A percentile compares a stretch with the other conserved stretches of the same genome.
phyloP scores from a whole-genome alignment of 2,797 vertebrate species.

The Lateolabrax maculatus region DNA sequence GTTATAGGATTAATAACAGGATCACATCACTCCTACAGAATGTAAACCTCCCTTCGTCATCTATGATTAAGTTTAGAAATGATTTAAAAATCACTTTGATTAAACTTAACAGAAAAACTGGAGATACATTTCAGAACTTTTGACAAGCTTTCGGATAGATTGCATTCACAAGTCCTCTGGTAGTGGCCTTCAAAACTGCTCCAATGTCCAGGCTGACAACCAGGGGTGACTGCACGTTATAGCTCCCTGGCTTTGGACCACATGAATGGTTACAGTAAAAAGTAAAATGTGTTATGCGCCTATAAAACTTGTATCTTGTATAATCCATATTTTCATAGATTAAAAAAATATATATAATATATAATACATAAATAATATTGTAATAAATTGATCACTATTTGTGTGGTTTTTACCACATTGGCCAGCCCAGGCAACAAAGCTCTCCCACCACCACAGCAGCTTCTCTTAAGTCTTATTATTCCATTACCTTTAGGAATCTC shows the following conservation, averaged over 20 bases:
- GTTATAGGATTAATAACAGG: no score
- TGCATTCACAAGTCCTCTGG: no score
- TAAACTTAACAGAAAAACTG: neutral
- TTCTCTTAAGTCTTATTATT: slow-evolving; percentile 15
- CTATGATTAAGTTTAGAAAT: neutral
- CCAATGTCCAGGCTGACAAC: neutral
- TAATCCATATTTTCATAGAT: neutral
- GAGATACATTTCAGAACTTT: neutral
- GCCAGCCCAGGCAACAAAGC: neutral
- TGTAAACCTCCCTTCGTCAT: neutral
- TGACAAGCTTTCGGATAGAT: neutral
- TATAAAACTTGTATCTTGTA: neutral
- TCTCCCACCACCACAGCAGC: neutral
- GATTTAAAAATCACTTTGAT: neutral
- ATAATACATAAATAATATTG: no score
- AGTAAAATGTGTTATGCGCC: neutral
- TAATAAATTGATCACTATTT: no score
- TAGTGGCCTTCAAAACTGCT: neutral
- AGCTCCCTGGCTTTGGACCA: neutral
- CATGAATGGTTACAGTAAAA: neutral
- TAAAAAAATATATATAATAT: no score
- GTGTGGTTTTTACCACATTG: neutral
- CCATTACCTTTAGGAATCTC: slow-evolving; percentile 8
- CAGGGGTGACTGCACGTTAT: neutral
- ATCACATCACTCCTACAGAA: neutral